Conservation (phyloP, 1,140 invertebrate species). For the Phthorimaea operculella region DNA sequence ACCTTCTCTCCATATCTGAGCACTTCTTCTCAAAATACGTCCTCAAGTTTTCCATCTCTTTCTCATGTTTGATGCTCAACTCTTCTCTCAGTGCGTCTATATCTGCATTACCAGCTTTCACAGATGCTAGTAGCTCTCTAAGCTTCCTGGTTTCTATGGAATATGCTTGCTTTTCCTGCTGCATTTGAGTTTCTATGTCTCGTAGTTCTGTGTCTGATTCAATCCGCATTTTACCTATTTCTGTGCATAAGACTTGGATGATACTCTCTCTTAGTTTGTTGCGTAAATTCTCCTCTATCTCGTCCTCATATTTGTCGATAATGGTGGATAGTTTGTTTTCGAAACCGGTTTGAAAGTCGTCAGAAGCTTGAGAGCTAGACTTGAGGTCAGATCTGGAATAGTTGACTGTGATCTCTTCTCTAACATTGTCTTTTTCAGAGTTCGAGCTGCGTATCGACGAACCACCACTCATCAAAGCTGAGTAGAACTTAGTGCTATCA, state of each 20-base stretch:
- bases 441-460: slow-evolving; percentile 46
- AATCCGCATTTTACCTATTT: slow-evolving; percentile 57
- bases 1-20: slow-evolving; percentile 80
- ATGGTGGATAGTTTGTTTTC: slow-evolving; percentile 48
- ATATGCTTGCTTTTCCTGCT: slow-evolving; percentile 53
- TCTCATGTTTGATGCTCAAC: slow-evolving; percentile 72
- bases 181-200: slow-evolving; percentile 51
- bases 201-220: slow-evolving; percentile 63
- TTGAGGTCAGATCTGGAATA: slow-evolving; percentile 53
- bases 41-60: slow-evolving; percentile 80
- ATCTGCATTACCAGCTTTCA: slow-evolving; percentile 65
- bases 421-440: slow-evolving; percentile 56
- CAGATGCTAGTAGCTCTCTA: slow-evolving; percentile 53
- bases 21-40: slow-evolving; percentile 84
- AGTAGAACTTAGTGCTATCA: slow-evolving; percentile 54
- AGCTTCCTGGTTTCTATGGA: slow-evolving; percentile 58
- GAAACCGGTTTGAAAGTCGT: slow-evolving; percentile 50
- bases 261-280: slow-evolving; percentile 64
- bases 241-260: slow-evolving; percentile 62
- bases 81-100: slow-evolving; percentile 68
- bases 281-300: slow-evolving; percentile 53
- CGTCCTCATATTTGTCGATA: slow-evolving; percentile 53
- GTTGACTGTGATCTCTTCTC: slow-evolving; percentile 53
- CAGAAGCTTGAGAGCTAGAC: slow-evolving; percentile 29
- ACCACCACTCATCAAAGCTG: slow-evolving; percentile 45